Evolutionary conservation across 1,140 invertebrate genomes (phyloP).

Genomic region (Heliconius congener): DNA sequence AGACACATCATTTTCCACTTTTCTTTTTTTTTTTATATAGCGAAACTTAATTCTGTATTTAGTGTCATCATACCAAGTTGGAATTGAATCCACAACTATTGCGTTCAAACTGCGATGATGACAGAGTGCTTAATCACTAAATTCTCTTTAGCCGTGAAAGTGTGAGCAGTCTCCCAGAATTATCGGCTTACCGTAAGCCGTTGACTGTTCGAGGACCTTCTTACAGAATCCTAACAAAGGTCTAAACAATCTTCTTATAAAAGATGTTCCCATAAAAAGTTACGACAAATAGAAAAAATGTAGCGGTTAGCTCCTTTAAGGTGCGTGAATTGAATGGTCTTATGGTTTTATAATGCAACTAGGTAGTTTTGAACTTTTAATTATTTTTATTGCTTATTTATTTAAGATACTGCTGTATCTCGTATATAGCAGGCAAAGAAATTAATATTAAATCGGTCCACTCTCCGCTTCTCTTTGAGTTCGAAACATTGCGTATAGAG

Average conservation of each 20-base stretch:
- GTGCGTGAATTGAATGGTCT: conserved; percentile 51
- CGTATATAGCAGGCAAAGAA: no score
- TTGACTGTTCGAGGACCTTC: conserved; percentile 45
- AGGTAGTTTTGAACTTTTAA: not conserved
- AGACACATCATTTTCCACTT: not conserved
- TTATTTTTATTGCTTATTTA: no score
- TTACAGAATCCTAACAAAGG: conserved; percentile 34
- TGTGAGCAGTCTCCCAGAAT: conserved; percentile 12
- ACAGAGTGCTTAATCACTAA: not conserved
- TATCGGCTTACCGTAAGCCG: conserved; percentile 29
- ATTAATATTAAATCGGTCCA: no score
- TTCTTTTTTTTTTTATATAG: not conserved
- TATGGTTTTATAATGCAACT: not conserved
- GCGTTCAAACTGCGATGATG: not conserved
- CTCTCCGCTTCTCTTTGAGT: no score
- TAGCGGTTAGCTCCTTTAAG: conserved; percentile 55
- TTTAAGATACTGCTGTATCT: no score
- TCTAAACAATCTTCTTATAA: conserved; percentile 44
- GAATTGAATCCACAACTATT: not conserved
- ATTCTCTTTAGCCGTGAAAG: not conserved
- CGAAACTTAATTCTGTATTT: not conserved
- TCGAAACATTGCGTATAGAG: no score
- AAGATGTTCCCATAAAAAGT: conserved; percentile 35
- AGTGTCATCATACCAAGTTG: not conserved
- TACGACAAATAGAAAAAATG: conserved; percentile 46